Evolutionary conservation across 2,888 invertebrate genomes (phyloP).

Genomic region (Leptopilina myrica): DNA sequence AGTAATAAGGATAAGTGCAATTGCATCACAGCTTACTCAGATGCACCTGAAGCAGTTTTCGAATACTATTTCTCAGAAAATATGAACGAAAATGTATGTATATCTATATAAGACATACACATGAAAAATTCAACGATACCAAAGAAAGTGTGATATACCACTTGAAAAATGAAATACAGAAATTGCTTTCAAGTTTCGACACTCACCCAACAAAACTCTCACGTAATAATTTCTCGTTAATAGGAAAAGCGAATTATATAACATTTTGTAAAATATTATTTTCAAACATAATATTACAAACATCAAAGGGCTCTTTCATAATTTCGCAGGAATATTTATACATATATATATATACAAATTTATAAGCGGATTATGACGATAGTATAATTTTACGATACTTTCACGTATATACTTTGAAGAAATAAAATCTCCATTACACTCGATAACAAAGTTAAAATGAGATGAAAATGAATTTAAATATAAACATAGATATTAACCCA

Average conservation of each 20-base stretch:
- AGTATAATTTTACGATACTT: too few species aligned
- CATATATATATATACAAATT: not conserved
- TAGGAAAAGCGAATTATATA: not conserved
- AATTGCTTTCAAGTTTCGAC: conserved; percentile 13
- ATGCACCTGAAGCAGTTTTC: conserved; percentile 16
- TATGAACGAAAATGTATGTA: not conserved
- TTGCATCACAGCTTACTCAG: conserved; percentile 12
- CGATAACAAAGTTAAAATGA: too few species aligned
- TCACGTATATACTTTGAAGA: not conserved
- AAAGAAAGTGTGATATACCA: conserved; percentile 8
- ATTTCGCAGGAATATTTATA: not conserved
- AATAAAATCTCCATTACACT: not conserved
- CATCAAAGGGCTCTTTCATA: not conserved
- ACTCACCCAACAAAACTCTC: not conserved
- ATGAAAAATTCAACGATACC: conserved; percentile 9
- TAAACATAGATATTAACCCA: too few species aligned
- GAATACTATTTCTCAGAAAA: conserved; percentile 19
- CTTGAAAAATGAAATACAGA: conserved; percentile 8
- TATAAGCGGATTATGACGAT: too few species aligned
- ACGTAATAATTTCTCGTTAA: not conserved
- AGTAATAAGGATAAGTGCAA: conserved; percentile 33
- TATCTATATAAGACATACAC: not conserved
- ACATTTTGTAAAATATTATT: not conserved
- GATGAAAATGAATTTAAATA: too few species aligned
- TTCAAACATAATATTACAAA: not conserved